Base-by-base conservation (phyloP, 2,113 vertebrate species). In the Acrocephalus arundinaceus region DNA sequence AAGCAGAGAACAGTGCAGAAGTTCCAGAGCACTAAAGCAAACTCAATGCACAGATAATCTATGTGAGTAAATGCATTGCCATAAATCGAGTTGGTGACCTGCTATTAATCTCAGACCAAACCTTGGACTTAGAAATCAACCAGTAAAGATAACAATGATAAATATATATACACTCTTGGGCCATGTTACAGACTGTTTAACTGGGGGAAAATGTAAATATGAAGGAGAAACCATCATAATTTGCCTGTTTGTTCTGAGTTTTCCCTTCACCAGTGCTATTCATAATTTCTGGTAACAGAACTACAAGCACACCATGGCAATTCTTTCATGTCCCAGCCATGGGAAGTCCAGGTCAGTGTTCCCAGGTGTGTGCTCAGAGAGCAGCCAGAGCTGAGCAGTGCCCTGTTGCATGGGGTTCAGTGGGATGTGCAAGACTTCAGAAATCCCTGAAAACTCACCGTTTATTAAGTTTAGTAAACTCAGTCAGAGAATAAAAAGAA, bases 281-380 rank as follows among this genome's bases (percentile, higher is more conserved):
- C 23, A 33, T 3, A 35, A 58, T 70, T 84, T 80, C 48, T 80
- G 13, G 14, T 41, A n/a, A 74, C 41, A 37, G 6, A 43, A 25
- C 37, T 73, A 43, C 11, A 21, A 62, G 12, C 0, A 1, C 13
- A 22, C 27, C 28, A 7, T 24, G 72, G 28, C 21, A 62, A 24
- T 58, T 25, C 6, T 58, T 43, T 43, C 3, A 1, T 1, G 2
- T 19, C n/a, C 16, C 3, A 24, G 19, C 6, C 9, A 7, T 11
- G 10, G 10, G 16, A 28, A 0, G 1, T 20, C 1, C 1, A 3
- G 18, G 33, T 28, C 20, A 10, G 5, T 23, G 25, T 6, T 76
- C 45, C 28, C 49, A 48, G 30, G 3, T 3, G 5, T 31, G 28
- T 7, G 6, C n/a, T 55, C 33, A 39, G 46, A 65, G 4, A 23